phyloP scores from a whole-genome alignment of 2,113 vertebrate species.

The Mesoclemmys tuberculata region DNA sequence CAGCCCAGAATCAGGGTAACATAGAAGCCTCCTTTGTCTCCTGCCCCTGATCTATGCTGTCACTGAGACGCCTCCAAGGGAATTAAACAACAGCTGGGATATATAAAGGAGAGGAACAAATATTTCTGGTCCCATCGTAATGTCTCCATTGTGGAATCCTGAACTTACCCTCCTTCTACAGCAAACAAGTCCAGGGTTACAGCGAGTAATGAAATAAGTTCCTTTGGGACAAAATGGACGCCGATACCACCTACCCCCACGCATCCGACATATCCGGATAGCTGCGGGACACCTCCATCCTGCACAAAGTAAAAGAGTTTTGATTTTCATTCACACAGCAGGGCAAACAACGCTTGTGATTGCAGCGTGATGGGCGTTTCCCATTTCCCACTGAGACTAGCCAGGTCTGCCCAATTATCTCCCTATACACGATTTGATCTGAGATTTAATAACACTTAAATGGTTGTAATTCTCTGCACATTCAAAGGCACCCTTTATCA shows the following conservation, averaged over 20 bases:
- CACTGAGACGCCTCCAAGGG: not conserved
- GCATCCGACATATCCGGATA: too few relatives aligned
- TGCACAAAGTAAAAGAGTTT: not conserved
- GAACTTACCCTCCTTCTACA: not conserved
- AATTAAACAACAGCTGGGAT: not conserved
- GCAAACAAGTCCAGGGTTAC: accelerated
- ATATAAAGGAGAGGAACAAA: not conserved
- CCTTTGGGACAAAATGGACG: too few relatives aligned
- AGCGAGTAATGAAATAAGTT: not conserved
- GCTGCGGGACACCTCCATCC: too few relatives aligned
- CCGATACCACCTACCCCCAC: too few relatives aligned
- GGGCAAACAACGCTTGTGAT: not conserved
- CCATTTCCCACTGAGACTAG: not conserved
- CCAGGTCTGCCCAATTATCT: not conserved
- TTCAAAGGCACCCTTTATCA: not conserved
- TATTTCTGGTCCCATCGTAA: not conserved
- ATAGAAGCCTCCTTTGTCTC: not conserved
- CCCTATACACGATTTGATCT: not conserved
- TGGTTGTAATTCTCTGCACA: not conserved
- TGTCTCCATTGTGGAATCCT: not conserved
- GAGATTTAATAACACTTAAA: not conserved
- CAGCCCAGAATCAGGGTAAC: not conserved
- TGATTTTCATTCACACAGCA: not conserved
- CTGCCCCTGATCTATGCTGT: not conserved
- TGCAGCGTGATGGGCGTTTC: not conserved